Conservation (phyloP, 2,113 vertebrate genomes). For the Rhegmatorhina hoffmannsi region DNA sequence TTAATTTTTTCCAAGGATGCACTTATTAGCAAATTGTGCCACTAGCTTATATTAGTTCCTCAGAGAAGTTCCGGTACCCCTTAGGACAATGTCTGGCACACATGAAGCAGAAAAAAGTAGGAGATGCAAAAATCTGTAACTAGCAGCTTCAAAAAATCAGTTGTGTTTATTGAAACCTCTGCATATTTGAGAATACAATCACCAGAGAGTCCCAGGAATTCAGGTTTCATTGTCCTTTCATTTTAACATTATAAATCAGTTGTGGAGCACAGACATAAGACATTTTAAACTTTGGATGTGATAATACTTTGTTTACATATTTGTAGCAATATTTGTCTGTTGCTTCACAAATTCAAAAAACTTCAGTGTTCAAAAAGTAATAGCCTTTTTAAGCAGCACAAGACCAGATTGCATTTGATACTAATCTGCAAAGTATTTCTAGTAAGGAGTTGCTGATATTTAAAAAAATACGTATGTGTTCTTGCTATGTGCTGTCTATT, state of each 20-base stretch:
- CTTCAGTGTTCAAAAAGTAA: neutral
- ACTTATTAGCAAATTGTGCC: slow-evolving; percentile 28
- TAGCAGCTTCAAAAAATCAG: slow-evolving; percentile 19
- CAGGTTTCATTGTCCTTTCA: slow-evolving; percentile 26
- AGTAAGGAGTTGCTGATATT: slow-evolving; percentile 54
- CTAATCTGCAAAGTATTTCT: slow-evolving; percentile 32
- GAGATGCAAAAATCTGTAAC: neutral
- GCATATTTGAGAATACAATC: slow-evolving; percentile 6
- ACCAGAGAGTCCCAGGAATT: neutral
- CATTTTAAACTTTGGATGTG: slow-evolving; percentile 51
- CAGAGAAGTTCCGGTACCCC: slow-evolving; percentile 41
- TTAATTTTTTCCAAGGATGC: neutral
- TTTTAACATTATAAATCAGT: neutral
- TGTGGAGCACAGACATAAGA: neutral
- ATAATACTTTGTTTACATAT: slow-evolving; percentile 30
- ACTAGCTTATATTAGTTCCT: neutral
- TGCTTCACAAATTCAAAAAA: slow-evolving; percentile 13
- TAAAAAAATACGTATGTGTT: slow-evolving; percentile 29
- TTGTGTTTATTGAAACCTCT: slow-evolving; percentile 41
- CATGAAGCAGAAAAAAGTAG: neutral
- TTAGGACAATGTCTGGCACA: neutral
- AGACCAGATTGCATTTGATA: slow-evolving; percentile 5
- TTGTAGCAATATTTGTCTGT: slow-evolving; percentile 25
- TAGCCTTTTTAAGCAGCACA: slow-evolving; percentile 6
- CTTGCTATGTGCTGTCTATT: neutral